These are phyloP conservation scores for Tanytarsus gracilentus DNA, from an alignment of 2,888 invertebrate species.

Conservation along the genomic window DNA sequence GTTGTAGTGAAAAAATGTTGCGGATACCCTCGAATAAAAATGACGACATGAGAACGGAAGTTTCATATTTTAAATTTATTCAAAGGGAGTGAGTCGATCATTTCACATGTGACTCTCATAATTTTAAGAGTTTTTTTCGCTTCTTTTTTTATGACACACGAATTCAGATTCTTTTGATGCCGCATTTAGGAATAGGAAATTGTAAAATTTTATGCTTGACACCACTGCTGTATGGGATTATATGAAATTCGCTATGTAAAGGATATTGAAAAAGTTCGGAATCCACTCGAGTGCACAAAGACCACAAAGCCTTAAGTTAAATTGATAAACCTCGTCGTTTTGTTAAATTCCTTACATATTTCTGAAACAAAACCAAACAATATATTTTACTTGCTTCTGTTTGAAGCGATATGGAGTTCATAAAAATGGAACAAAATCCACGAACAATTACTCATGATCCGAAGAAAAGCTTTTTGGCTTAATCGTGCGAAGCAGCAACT, in stretches of 20 bases:
- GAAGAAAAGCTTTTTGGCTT: neutral
- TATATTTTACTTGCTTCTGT: no score
- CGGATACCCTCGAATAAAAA: conserved; percentile 18
- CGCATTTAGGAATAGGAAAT: neutral
- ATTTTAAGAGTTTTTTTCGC: conserved; percentile 10
- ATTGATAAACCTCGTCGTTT: no score
- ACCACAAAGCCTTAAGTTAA: no score
- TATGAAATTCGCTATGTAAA: neutral
- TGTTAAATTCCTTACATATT: no score
- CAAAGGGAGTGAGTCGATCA: neutral
- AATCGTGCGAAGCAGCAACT: conserved; percentile 11
- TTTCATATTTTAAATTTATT: neutral
- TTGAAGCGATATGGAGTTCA: no score
- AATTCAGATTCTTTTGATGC: no score
- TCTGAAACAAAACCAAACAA: no score
- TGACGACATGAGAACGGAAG: neutral
- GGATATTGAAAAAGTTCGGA: neutral
- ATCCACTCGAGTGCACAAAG: no score
- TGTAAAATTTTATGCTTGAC: conserved; percentile 6
- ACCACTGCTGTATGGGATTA: no score
- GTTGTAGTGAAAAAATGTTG: neutral
- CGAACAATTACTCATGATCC: no score
- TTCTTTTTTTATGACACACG: neutral
- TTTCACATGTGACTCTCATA: conserved; percentile 10
- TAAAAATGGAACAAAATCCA: no score